Base-by-base conservation (phyloP, 2,888 invertebrate species). In the Drosophila borborema region DNA sequence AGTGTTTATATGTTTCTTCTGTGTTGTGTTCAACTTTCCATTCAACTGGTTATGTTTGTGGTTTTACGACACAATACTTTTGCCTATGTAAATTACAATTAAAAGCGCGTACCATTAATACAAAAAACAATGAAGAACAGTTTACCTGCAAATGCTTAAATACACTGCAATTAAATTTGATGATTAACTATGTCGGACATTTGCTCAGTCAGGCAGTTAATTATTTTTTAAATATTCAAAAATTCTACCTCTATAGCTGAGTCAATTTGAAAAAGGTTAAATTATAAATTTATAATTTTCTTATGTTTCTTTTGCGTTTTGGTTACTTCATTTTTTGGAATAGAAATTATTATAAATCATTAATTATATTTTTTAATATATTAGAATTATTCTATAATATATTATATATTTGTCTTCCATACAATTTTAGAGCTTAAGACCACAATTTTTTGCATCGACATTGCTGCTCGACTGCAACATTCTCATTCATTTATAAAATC, bases 11-110 rank as follows among this genome's bases (percentile, higher is more conserved):
- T 72, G 43, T 23, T 45, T 65, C 28, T 28, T 6, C 28, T 28
- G 28, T 28, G 28, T 20, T 58, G 60, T 53, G 66, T 64, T 58
- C 59, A 72, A 78, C 89, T 82, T 88, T 88, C 86, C 72, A 77
- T 82, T 86, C 53, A 79, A 75, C 80, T 80, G 64, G 64, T 79
- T 77, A 73, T n/a, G 16, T 53, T 61, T 51, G 31, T 49, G 10
- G 34, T 48, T 46, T 72, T 71, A 78, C 65, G 63, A 62, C 48
- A 62, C 64, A 62, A 34, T 48, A 59, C 38, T 31, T 28, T 23
- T 70, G 62, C 43, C 48, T 64, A 60, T 64, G 63, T 66, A 61
- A 69, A 69, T 74, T 63, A 61, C 61, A 75, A 75, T 73, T 72
- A 62, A 56, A 58, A 73, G 38, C 64, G 60, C 61, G 20, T 72